Base-by-base conservation (phyloP, 2,797 vertebrate genomes). In the Tokudaia muenninki region DNA sequence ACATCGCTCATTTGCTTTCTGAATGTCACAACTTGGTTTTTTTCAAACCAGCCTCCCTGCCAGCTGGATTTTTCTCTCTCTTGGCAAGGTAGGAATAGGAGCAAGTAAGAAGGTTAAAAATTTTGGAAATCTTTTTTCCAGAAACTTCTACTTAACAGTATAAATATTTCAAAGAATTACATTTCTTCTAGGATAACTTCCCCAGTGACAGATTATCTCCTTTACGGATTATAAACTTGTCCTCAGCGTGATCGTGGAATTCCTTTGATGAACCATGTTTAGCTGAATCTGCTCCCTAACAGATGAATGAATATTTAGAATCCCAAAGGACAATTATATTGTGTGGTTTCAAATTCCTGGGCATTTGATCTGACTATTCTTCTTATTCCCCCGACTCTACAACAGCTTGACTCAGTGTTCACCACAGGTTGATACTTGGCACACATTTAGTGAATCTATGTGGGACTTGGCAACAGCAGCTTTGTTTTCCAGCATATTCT, bases 281-380 rank as follows among this genome's bases (percentile, higher is more conserved):
- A 94, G 79, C 26, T 63, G 70, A 91, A 95, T 83, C 86, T 67
- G n/a, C 92, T 97, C 97, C 94, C 93, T 98, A 96, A 97, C 93
- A 97, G 96, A 94, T 94, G 96, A 79, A 94, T 94, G 93, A 77
- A 93, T 95, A 90, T 90, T 95, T 96, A 90, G 87, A 93, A 88
- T 97, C 97, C 93, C 97, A 26, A 34, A 47, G 86, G 98, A 91
- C 61, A 29, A 57, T 70, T 82, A 26, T 90, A 95, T 90, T 84
- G 95, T 52, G 80, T 78, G 96, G 93, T 97, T 96, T 98, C 95
- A 94, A 90, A 94, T 95, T 97, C 92, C 93, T 61, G 63, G 74
- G 88, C 90, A 94, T 67, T 87, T 94, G 96, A 96, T 87, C 95
- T 92, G 47, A 21, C 79, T 50, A 57, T 92, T 97, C 91, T 90